phyloP scores from a whole-genome alignment of 2,888 invertebrate species.

The Uloborus plumipes region DNA sequence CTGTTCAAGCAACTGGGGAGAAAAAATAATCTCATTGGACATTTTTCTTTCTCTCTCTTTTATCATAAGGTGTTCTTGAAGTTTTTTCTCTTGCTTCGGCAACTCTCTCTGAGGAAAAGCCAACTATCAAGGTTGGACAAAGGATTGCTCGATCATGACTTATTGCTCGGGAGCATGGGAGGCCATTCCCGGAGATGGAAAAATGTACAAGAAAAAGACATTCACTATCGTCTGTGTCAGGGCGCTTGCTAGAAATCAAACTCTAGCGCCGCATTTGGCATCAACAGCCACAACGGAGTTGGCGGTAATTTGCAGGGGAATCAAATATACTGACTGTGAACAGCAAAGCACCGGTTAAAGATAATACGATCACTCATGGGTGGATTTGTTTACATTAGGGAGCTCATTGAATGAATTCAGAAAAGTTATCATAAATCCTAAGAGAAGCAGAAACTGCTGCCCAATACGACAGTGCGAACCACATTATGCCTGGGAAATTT shows the following conservation, averaged over 20 bases:
- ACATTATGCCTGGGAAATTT: too few relatives aligned
- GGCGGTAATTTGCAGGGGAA: not conserved
- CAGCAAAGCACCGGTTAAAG: too few relatives aligned
- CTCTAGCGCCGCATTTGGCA: conserved; percentile 16
- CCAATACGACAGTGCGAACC: too few relatives aligned
- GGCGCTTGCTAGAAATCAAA: conserved; percentile 5
- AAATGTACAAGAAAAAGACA: conserved; percentile 40
- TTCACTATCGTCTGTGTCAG: conserved; percentile 19
- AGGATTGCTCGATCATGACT: conserved; percentile 57
- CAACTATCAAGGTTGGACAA: conserved; percentile 20
- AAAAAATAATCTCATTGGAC: conserved; percentile 47
- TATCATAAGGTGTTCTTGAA: conserved; percentile 42
- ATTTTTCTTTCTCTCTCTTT: conserved; percentile 17
- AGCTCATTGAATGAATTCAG: too few relatives aligned
- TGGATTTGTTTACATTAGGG: too few relatives aligned
- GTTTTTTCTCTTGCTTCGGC: conserved; percentile 12
- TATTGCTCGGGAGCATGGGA: conserved; percentile 48
- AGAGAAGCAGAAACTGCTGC: too few relatives aligned
- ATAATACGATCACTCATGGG: too few relatives aligned
- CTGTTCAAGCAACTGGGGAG: conserved; percentile 47
- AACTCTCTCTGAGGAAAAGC: conserved; percentile 6
- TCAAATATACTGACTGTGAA: not conserved
- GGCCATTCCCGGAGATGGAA: conserved; percentile 43
- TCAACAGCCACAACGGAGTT: not conserved
- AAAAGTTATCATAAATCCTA: too few relatives aligned